Evolutionary conservation across 2,888 invertebrate genomes (phyloP), one percentile per base, ranked within the genome.

Genomic region (Archips crataeganus): DNA sequence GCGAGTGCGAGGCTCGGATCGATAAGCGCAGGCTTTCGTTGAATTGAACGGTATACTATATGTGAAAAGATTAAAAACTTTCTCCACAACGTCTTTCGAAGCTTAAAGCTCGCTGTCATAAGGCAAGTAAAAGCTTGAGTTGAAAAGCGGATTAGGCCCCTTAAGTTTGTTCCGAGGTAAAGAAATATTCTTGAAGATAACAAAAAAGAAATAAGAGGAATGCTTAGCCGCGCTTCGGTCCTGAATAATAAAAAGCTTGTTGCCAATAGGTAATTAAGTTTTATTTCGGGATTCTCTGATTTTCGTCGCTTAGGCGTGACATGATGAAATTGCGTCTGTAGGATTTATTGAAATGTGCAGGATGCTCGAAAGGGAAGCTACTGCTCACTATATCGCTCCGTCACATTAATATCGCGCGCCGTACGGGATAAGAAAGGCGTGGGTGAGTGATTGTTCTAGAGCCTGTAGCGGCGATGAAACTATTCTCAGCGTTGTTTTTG

Each of bases 111-210:
- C 85, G 82, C 88, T 91, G 91, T 92, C 91, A 92, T 92, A 92
- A 90, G 89, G 87, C 87, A 90, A 90, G 89, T 88, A 89, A 89
- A 90, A 90, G 90, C 89, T 88, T 80, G 87, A 90, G 88, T 92
- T 88, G 87, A 86, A 91, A 91, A 91, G 92, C 88, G 91, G 92
- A 92, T 92, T 92, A 92, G 87, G 89, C 85, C 87, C 88, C 88
- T 89, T 89, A 92, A 92, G 91, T 92, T 92, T 91, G 89, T 90
- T 89, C 87, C 85, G 87, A 90, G 88, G 89, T 89, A 89, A 89
- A 89, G 90, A 89, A 90, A 91, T 91, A 91, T 90, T 90, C 87
- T 84, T 82, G 84, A 84, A 85, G 84, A 89, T 86, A 90, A 89
- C 88, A 89, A 90, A 84, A 84, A 82, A 80, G 78, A 82, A 87